Base-by-base conservation (phyloP, 2,113 vertebrate genomes). In the Paramisgurnus dabryanus region DNA sequence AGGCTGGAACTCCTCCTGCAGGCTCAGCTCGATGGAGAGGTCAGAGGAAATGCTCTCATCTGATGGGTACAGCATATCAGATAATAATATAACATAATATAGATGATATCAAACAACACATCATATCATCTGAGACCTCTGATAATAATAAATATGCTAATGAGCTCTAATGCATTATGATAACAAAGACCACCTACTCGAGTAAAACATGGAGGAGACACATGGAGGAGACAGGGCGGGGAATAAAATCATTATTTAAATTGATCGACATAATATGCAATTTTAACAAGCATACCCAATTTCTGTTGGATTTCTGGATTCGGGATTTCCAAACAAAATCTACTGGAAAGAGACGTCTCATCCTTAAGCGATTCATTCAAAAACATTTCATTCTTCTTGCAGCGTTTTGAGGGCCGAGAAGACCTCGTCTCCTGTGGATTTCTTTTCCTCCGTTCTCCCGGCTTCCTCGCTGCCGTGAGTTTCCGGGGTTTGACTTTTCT, bases 1-100 rank as follows among this genome's bases (percentile, higher is more conserved):
- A 10, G 81, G 69, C 9, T 81, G 76, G 27, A 79, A 76, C 4
- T 90, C 86, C 63, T 91, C 87, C 39, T 86, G 67, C 7, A 85
- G 70, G 83, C 88, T 92, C 64, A 91, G 89, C 80, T 93, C 90
- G 17, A 91, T 87, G 12, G 91, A 92, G 0, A 92, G 82, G 83
- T 92, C 92, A 64, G 91, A 91, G 7, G 91, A 89, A 39, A 85
- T 41, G 55, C 82, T n/a, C 43, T 65, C 45, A 45, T 72, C 78
- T 76, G 57, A 3, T 79, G 50, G 17, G 47, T 7, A 82, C 15
- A 66, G 22, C 22, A 22, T 22, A 22, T 22, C 22, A 22, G 22
- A 22, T 34, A 34, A 34, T 34, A 34, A 34, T 3, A 34, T 34
- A 34, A 34, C 27, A 22, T 22, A 34, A 34, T 34, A 34, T 34